Conservation (phyloP, 2,797 vertebrate species). For the Xiphorhynchus erythropygius region DNA sequence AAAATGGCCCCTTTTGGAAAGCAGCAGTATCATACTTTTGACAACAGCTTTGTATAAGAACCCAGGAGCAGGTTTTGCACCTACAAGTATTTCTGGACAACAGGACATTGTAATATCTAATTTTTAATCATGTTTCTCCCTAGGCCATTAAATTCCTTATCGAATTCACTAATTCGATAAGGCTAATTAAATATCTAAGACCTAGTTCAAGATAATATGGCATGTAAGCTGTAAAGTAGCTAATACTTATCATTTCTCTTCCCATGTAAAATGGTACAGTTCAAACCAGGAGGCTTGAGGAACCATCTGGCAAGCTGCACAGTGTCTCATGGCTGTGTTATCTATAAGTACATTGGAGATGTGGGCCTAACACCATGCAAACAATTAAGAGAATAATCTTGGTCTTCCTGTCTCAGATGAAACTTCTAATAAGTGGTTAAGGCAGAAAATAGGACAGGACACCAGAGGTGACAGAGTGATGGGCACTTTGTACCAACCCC, state of each 20-base stretch:
- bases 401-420: neutral
- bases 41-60: neutral
- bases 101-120: neutral
- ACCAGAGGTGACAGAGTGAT: neutral
- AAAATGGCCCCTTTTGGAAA: neutral
- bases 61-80: neutral
- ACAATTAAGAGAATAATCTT: neutral
- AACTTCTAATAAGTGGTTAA: neutral
- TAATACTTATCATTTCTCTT: neutral
- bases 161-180: neutral
- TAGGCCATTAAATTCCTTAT: neutral
- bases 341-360: neutral
- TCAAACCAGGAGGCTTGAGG: neutral
- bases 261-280: neutral
- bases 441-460: neutral
- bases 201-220: neutral
- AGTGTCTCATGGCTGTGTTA: rapidly evolving
- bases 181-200: neutral
- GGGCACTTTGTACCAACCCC: neutral
- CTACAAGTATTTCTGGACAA: neutral
- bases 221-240: neutral
- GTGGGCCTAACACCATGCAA: neutral
- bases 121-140: neutral
- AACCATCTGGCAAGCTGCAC: neutral
- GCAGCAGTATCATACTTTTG: neutral